Base-by-base conservation (phyloP, 2,797 vertebrate genomes). In the Lophura swinhoii region DNA sequence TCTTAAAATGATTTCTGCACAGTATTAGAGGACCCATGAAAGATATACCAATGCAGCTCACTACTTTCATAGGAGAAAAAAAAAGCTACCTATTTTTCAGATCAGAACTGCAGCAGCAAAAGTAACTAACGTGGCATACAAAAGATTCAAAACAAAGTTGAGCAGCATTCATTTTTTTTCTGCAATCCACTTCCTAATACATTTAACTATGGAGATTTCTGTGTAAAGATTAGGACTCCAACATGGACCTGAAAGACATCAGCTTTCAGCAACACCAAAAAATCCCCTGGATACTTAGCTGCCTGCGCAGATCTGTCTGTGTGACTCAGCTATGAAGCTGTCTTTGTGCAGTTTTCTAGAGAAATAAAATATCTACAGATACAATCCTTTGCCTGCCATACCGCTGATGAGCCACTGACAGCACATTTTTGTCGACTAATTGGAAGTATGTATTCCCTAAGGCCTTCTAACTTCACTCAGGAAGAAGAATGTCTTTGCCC, bases 351-450 rank as follows among this genome's bases (percentile, higher is more conserved):
- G 5, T 46, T 74, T 39, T 33, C 22, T 71, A 41, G 58, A 74
- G 67, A 64, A 77, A 35, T 10, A 29, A n/a, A 83, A 3, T 9
- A 9, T 2, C 28, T 35, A 10, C 55, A 55, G 35, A 10, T 21
- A 71, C 2, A 28, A 3, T 6, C 1, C n/a, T 81, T 49, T 53
- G 22, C 23, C 53, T 86, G 67, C 37, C 43, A 17, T 20, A 35
- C 12, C 22, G 1, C 24, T 4, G 39, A 22, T 33, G 12, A 51
- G 20, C 26, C 31, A 39, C 49, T 24, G 41, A 24, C 4, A 4
- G 12, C 33, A 20, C 3, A 12, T 29, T 23, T n/a, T n/a, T 66
- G 39, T 22, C 62, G 20, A 15, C 53, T 31, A 14, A 2, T 0
- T 33, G 22, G 53, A 58, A 11, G 0, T 29, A 29, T 17, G 28